Percentiles rank a stretch among this genome's conserved stretches.
phyloP scores from a whole-genome alignment of 2,797 vertebrate genomes.

The Arnoldichthys spilopterus region DNA sequence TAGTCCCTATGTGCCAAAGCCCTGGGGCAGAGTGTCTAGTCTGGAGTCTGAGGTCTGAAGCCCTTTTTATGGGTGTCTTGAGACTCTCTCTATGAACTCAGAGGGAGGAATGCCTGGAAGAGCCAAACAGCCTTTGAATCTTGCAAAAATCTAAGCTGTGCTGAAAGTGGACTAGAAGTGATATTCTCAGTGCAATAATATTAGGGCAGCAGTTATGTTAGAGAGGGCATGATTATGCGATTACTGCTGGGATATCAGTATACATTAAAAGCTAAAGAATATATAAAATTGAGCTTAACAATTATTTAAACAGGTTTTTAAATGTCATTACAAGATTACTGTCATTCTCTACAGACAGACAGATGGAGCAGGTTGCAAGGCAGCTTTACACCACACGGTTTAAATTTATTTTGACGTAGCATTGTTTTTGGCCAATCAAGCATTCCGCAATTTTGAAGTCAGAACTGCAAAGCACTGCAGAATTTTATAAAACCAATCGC shows the following conservation, averaged over 20 bases:
- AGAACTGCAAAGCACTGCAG: conserved; percentile 45
- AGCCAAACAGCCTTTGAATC: conserved; percentile 60
- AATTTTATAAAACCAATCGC: conserved; percentile 61
- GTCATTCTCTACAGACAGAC: conserved; percentile 43
- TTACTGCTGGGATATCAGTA: conserved; percentile 70
- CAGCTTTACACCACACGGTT: conserved; percentile 68
- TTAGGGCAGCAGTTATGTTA: conserved; percentile 57
- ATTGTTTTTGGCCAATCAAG: conserved; percentile 38
- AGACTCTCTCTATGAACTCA: conserved; percentile 36
- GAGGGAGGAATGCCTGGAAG: conserved; percentile 28
- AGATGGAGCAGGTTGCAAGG: conserved; percentile 70
- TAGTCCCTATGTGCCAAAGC: conserved; percentile 81
- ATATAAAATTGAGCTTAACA: conserved; percentile 71
- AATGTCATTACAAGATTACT: conserved; percentile 66
- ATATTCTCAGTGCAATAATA: conserved; percentile 78
- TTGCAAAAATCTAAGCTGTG: conserved; percentile 72
- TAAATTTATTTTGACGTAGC: conserved; percentile 48
- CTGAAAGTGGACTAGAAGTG: conserved; percentile 73
- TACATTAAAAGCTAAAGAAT: conserved; percentile 62
- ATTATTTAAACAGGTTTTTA: conserved; percentile 76
- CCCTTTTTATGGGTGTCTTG: conserved; percentile 32
- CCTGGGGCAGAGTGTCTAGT: conserved; percentile 91
- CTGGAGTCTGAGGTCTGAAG: conserved; percentile 94
- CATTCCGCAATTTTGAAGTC: conserved; percentile 59
- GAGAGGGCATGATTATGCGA: conserved; percentile 59